phyloP scores from a whole-genome alignment of 2,888 invertebrate genomes.

The Nipponacmea schrenckii region DNA sequence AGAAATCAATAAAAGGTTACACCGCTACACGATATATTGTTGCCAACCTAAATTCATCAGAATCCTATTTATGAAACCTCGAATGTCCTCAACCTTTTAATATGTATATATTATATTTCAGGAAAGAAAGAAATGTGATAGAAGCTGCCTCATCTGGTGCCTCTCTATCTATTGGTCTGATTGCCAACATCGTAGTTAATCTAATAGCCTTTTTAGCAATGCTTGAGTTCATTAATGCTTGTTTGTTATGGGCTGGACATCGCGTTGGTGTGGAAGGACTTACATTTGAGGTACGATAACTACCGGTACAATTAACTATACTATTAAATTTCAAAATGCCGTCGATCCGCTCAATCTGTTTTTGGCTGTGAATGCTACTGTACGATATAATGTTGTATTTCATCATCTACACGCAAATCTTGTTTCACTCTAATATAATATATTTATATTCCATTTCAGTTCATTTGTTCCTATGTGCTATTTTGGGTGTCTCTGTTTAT shows the following conservation, averaged over 20 bases:
- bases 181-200: slow-evolving; percentile 89
- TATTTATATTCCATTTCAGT: slow-evolving; percentile 40
- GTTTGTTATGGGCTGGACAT: slow-evolving; percentile 72
- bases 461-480: slow-evolving; percentile 85
- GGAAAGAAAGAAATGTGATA: slow-evolving; percentile 83
- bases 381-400: too few relatives aligned
- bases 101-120: slow-evolving; percentile 63
- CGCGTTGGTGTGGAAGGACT: slow-evolving; percentile 77
- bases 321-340: not conserved
- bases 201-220: slow-evolving; percentile 90
- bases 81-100: too few relatives aligned
- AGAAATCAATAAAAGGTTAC: too few relatives aligned
- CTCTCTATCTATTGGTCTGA: slow-evolving; percentile 80
- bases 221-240: slow-evolving; percentile 83
- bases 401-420: too few relatives aligned
- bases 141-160: slow-evolving; percentile 94
- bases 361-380: not conserved
- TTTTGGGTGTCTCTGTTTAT: slow-evolving; percentile 90
- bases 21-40: too few relatives aligned
- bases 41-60: too few relatives aligned
- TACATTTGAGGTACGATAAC: slow-evolving; percentile 69
- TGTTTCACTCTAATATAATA: too few relatives aligned
- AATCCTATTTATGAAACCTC: too few relatives aligned
- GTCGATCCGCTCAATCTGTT: too few relatives aligned
- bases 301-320: too few relatives aligned